Base-by-base conservation (phyloP, 2,888 invertebrate genomes). In the Gandaritis pyraliata region DNA sequence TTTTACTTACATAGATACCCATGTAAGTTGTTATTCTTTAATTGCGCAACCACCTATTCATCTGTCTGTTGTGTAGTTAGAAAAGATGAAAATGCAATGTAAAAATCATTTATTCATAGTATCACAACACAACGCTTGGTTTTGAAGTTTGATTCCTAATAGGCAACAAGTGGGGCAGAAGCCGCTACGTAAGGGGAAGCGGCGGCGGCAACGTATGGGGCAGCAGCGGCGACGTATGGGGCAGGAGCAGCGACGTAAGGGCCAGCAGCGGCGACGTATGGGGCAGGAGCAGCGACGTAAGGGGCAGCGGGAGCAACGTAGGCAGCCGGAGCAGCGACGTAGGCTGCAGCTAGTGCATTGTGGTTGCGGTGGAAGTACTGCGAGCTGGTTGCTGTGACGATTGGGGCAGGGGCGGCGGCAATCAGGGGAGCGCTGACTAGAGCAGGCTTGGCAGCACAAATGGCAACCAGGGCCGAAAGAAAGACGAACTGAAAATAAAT, bases 311-410 rank as follows among this genome's bases (percentile, higher is more conserved):
- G 65, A 5, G 82, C 81, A 0, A 81, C 76, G 63, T 82, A 81
- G 7, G 83, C 65, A 15, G 83, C 75, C 2, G 83, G 69, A 2
- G 68, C 55, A 11, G 81, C 83, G 2, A 83, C 80, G 61, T 83
- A 83, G 0, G 73, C 57, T 12, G 83, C 87, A 47, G 87, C 92
- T 0, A 90, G 66, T 0, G 89, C 87, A 71, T 94, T 95, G 87
- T 94, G 94, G 78, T 94, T 93, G 70, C 95, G 93, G 58, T 95
- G 94, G 81, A 94, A 91, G 72, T 95, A 94, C 80, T 95, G 95
- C 18, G 94, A 94, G 83, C 95, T 95, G 74, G 93, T 93, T 3
- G 95, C 94, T 0, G 95, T 95, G 60, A 94, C 93, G 11, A 94
- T 85, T 0, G 93, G 90, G 1, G 90, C 88, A 0, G 91, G 89